A percentile compares a stretch with the other conserved stretches of the same genome.
These are phyloP conservation scores for Plagodis pulveraria DNA, from an alignment of 2,888 invertebrate genomes.

Conservation along the genomic window DNA sequence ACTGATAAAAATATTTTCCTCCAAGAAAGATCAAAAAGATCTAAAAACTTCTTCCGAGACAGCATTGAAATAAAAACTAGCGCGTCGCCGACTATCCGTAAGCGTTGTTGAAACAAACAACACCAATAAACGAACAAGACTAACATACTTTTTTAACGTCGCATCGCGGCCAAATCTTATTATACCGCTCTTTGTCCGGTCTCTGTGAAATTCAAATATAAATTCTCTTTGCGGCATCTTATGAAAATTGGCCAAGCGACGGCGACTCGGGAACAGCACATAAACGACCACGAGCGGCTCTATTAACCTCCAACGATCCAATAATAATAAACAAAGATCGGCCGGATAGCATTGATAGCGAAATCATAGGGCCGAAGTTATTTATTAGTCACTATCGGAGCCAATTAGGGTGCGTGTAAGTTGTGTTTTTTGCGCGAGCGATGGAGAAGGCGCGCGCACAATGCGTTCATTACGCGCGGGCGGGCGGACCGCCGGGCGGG, in stretches of 20 bases:
- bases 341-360: constrained; percentile 24
- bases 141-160: constrained; percentile 24
- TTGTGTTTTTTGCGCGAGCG: constrained; percentile 30
- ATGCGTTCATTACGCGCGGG: constrained; percentile 36
- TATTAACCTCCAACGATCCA: constrained; percentile 22
- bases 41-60: constrained; percentile 6
- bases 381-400: constrained; percentile 37
- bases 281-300: constrained; percentile 2
- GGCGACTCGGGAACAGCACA: constrained; percentile 3
- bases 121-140: constrained; percentile 30
- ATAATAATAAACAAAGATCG: constrained; percentile 39
- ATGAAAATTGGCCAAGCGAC: constrained; percentile 20
- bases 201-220: constrained; percentile 25
- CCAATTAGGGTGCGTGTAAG: constrained; percentile 38
- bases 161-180: constrained; percentile 19
- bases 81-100: constrained; percentile 7
- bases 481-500: neutral
- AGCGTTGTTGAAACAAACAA: constrained; percentile 25
- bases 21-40: constrained; percentile 17
- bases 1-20: constrained; percentile 7
- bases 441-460: constrained; percentile 28
- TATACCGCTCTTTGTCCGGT: constrained; percentile 23
- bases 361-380: constrained; percentile 25
- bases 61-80: constrained; percentile 19
- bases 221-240: constrained; percentile 17